Base-by-base conservation (phyloP, 2,797 vertebrate genomes). In the Leuciscus waleckii region DNA sequence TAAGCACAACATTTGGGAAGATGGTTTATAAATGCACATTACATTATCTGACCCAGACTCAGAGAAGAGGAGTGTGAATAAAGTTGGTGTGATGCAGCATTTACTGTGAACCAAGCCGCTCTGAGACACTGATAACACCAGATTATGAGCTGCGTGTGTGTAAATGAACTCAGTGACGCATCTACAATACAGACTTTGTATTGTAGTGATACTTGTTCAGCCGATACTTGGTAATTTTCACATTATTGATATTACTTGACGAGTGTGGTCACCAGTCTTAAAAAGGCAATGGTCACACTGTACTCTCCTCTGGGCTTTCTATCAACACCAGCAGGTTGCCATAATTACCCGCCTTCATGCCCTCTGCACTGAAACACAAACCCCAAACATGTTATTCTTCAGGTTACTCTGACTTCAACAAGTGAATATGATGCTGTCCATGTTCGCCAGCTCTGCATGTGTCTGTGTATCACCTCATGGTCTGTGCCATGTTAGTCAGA, bases 281-380 rank as follows among this genome's bases (percentile, higher is more conserved):
- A 95, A 93, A 99, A 99, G 77, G 98, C 97, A 58, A 97, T 89
- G 21, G 98, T 99, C 54, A 99, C 98, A 0, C 94, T 92, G 14
- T 99, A 99, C 90, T 99, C 98, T 65, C 98, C 98, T 81, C 96
- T 96, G 2, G 97, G 97, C 94, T 99, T 68, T 99, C 98, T 16
- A 98, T 97, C 87, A 97, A 95, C 91, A 99, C 96, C 91, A 99
- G 83, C 2, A 99, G 93, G 92, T 96, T 98, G 63, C 98, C 98
- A 13, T 98, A 99, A 86, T 97, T 98, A 73, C 98, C 98, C 1
- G 98, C 97, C 87, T 98, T 99, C 98, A 99, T 99, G 11, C 98
- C 98, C 90, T 99, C 98, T 51, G 98, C 97, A 88, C 98, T 99
- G 90, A 67, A 0, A 79, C 26, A 82, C 2, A 43, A 5, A 51